Percentiles rank a stretch among this genome's conserved stretches.
Evolutionary conservation across 1,140 invertebrate species (phyloP).

Genomic region (Saxidomus purpurata): DNA sequence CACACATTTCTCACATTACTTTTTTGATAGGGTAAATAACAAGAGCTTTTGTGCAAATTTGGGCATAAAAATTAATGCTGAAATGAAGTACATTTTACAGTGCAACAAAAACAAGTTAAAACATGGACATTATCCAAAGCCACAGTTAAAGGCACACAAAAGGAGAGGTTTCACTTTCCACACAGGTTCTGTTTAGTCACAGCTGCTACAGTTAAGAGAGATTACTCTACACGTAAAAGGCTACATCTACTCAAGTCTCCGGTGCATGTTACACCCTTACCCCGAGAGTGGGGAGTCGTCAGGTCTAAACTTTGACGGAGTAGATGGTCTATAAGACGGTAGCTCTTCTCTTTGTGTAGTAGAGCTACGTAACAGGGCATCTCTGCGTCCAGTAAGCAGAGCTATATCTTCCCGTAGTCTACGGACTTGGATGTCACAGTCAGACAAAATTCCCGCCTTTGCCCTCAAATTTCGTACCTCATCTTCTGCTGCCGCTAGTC

Average conservation of each 20-base stretch:
- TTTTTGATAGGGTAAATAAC: too few relatives aligned
- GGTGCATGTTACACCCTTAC: conserved; percentile 65
- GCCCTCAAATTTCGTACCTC: conserved; percentile 80
- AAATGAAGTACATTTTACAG: too few relatives aligned
- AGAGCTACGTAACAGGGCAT: conserved; percentile 73
- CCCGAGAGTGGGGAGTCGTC: conserved; percentile 64
- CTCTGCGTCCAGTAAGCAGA: conserved; percentile 79
- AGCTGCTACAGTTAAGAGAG: conserved; percentile 57
- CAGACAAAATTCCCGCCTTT: conserved; percentile 82
- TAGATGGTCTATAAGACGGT: conserved; percentile 44
- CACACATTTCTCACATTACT: too few relatives aligned
- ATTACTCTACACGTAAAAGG: conserved; percentile 52
- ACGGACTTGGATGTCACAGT: conserved; percentile 84
- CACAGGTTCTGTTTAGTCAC: conserved; percentile 57
- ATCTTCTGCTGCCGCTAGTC: conserved; percentile 82
- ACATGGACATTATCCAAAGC: neutral
- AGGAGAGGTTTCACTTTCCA: neutral
- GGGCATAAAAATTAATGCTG: too few relatives aligned
- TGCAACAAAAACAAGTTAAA: conserved; percentile 1
- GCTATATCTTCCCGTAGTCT: conserved; percentile 84
- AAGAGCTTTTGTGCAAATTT: too few relatives aligned
- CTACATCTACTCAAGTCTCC: conserved; percentile 39
- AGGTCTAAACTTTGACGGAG: conserved; percentile 35
- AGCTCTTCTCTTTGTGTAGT: conserved; percentile 46
- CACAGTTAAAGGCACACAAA: conserved; percentile 34